Evolutionary conservation across 2,888 invertebrate species (phyloP).

Genomic region (Nephrotoma flavescens): DNA sequence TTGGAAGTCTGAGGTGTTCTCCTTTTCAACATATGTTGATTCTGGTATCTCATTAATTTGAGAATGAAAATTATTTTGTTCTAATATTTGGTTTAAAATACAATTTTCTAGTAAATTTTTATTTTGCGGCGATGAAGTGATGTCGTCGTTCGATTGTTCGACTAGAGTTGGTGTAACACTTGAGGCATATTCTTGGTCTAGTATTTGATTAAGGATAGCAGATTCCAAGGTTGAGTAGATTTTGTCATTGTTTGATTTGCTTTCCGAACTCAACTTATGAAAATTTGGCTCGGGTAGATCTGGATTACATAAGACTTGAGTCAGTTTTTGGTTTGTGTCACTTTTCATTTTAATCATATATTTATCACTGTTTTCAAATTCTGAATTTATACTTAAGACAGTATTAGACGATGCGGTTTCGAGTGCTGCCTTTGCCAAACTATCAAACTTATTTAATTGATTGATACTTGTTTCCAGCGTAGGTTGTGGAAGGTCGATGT

Average conservation of each 20-base stretch:
- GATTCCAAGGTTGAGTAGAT: neutral
- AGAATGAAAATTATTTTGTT: neutral
- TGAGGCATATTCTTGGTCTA: neutral
- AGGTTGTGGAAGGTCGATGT: no score
- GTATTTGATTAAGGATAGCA: neutral
- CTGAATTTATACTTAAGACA: neutral
- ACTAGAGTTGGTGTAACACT: neutral
- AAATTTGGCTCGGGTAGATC: neutral
- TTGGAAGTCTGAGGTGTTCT: neutral
- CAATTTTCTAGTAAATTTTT: neutral
- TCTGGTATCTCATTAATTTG: neutral
- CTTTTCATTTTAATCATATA: neutral
- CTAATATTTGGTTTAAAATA: neutral
- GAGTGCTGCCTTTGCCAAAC: neutral
- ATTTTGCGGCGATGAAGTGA: neutral
- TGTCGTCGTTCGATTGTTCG: neutral
- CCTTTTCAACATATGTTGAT: neutral
- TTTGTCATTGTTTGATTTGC: neutral
- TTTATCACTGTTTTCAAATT: neutral
- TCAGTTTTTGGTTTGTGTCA: neutral
- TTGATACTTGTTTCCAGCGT: neutral
- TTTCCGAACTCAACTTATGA: neutral
- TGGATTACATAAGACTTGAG: neutral
- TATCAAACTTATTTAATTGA: neutral
- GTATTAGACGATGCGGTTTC: neutral